Conservation (phyloP, 2,888 invertebrate species). For the Eupithecia pulchellata region DNA sequence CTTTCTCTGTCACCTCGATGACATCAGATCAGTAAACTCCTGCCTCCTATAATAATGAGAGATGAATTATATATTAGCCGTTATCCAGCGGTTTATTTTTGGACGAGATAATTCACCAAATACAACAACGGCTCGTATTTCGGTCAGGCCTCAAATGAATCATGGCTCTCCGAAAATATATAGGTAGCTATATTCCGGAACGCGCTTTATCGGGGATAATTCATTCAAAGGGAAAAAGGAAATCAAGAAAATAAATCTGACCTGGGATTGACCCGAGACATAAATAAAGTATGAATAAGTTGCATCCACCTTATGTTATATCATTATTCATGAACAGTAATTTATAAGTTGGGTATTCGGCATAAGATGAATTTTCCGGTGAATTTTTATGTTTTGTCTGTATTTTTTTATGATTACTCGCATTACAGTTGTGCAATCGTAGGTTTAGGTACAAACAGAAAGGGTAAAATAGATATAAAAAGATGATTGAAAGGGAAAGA, state of each 20-base stretch:
- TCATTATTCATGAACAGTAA: conserved; percentile 3
- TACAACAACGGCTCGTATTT: conserved; percentile 37
- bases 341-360: neutral
- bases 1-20: conserved; percentile 63
- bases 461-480: neutral
- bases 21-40: conserved; percentile 62
- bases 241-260: conserved; percentile 41
- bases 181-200: conserved; percentile 32
- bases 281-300: conserved; percentile 26
- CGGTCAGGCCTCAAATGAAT: conserved; percentile 40
- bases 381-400: neutral
- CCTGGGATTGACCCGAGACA: conserved; percentile 32
- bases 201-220: conserved; percentile 31
- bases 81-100: conserved; percentile 39
- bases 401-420: neutral
- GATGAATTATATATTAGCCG: conserved; percentile 54
- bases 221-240: conserved; percentile 38
- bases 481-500: neutral
- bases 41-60: conserved; percentile 54
- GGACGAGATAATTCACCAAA: conserved; percentile 30
- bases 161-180: conserved; percentile 33
- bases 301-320: conserved; percentile 1
- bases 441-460: neutral
- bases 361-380: neutral
- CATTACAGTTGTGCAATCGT: neutral